Percentiles rank a stretch among this genome's conserved stretches.
Conservation (phyloP, 2,113 vertebrate genomes). For the Clarias magur region DNA sequence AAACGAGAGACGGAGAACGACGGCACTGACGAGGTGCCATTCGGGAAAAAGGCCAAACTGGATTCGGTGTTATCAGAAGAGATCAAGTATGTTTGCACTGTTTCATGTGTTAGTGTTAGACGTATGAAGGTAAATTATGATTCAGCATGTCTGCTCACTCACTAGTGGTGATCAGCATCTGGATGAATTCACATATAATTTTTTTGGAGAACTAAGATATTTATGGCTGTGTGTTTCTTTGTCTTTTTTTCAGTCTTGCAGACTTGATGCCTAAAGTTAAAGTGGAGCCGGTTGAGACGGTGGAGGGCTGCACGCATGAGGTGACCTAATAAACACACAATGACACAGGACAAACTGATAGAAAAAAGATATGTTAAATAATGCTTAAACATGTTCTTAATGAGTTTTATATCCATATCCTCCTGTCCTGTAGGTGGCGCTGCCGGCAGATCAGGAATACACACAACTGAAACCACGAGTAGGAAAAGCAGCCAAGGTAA, state of each 20-base stretch:
- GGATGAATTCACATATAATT: not conserved
- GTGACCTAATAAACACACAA: constrained; percentile 64
- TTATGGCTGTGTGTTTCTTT: constrained; percentile 1
- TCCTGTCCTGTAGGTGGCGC: constrained; percentile 80
- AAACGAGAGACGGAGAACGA: constrained; percentile 79
- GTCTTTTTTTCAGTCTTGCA: constrained; percentile 74
- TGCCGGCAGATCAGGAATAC: constrained; percentile 86
- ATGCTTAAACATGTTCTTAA: rapidly evolving
- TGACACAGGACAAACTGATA: too few relatives aligned
- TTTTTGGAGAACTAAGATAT: not conserved
- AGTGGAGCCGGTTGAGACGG: constrained; percentile 88
- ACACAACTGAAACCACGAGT: constrained; percentile 83
- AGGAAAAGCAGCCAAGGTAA: constrained; percentile 95
- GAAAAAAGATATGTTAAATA: not conserved
- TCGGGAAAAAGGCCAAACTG: constrained; percentile 82
- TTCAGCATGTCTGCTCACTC: not conserved
- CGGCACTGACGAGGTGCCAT: constrained; percentile 71
- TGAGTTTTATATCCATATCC: not conserved
- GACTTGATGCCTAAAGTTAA: constrained; percentile 96
- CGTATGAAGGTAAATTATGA: not conserved
- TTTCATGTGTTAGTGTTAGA: not conserved
- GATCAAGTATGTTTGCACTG: constrained; percentile 75
- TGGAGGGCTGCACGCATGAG: constrained; percentile 96
- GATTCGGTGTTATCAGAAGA: constrained; percentile 79
- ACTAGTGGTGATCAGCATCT: not conserved